Conservation (phyloP, 2,113 vertebrate genomes). For the Chelonoidis abingdonii region DNA sequence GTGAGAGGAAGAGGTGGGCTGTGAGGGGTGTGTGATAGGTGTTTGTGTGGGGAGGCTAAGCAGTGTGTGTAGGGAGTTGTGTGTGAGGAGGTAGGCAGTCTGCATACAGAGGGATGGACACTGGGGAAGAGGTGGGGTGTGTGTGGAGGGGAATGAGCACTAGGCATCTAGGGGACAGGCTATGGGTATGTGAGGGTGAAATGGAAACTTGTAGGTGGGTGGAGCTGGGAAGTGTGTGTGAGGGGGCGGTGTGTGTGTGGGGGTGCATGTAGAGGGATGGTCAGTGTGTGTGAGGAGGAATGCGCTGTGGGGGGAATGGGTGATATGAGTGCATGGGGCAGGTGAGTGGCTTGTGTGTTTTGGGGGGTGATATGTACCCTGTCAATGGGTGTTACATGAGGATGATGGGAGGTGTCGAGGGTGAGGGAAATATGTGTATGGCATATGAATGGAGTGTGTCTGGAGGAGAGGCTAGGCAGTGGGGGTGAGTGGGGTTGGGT, state of each 20-base stretch:
- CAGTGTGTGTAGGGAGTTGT: too few species aligned
- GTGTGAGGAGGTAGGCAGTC: too few species aligned
- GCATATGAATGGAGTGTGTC: background rate
- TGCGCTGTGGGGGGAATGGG: background rate
- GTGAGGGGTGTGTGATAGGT: background rate
- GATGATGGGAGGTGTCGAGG: rapidly evolving
- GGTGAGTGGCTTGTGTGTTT: background rate
- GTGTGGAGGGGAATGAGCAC: too few species aligned
- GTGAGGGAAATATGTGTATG: too few species aligned
- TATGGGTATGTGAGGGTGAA: background rate
- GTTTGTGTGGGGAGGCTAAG: too few species aligned
- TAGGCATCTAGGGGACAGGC: background rate
- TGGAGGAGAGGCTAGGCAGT: background rate
- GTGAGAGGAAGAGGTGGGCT: background rate
- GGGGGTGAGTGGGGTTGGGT: background rate
- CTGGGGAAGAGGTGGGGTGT: background rate
- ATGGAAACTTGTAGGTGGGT: background rate
- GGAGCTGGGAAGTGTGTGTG: background rate
- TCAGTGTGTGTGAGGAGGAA: too few species aligned
- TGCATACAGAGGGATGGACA: background rate
- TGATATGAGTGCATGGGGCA: background rate
- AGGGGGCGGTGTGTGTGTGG: background rate
- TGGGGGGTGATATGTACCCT: background rate
- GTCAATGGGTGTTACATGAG: background rate
- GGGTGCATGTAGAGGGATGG: too few species aligned